Base-by-base conservation (phyloP, 1,140 invertebrate species). In the Papilio dardanus region DNA sequence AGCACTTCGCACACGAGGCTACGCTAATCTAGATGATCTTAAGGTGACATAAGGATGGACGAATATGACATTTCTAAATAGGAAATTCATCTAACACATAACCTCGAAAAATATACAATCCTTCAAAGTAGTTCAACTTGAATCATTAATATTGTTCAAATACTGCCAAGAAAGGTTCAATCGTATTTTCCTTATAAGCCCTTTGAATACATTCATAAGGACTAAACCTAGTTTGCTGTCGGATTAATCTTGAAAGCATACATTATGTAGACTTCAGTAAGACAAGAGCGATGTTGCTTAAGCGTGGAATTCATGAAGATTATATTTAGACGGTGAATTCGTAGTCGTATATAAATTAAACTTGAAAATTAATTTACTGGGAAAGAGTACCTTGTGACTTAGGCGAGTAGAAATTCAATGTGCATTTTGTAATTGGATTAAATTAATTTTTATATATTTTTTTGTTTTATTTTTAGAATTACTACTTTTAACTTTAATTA, bases 211-310 rank as follows among this genome's bases (percentile, higher is more conserved):
- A 73, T 8, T 30, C 30, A 54, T 30, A 58, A 73, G 37, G 46
- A 46, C 50, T 73, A 54, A 58, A 73, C 58, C 71, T 58, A 73
- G 33, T 58, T 73, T 58, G 19, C 31, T n/a, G n/a, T n/a, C n/a
- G n/a, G 30, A 73, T 73, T 73, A 73, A 73, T 58, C 71, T 31
- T 35, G 30, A 58, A 73, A 73, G 28, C 46, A 73, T 73, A 58
- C 35, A 58, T 73, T 73, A 73, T 73, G 30, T 58, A 73, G 24
- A 58, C 24, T 58, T n/a, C 37, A 35, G 50, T 30, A 54, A 30
- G 71, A 33, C 30, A 58, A 31, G 33, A 24, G 21, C 14, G 19
- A 42, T 50, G 42, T 50, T 28, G 8, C 40, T 50, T 71, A 46
- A 71, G 37, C 10, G n/a, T n/a, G 68, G 37, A 24, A 50, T 40